Conservation (phyloP, 23 tunicate species). For the Ascidia mentula region DNA sequence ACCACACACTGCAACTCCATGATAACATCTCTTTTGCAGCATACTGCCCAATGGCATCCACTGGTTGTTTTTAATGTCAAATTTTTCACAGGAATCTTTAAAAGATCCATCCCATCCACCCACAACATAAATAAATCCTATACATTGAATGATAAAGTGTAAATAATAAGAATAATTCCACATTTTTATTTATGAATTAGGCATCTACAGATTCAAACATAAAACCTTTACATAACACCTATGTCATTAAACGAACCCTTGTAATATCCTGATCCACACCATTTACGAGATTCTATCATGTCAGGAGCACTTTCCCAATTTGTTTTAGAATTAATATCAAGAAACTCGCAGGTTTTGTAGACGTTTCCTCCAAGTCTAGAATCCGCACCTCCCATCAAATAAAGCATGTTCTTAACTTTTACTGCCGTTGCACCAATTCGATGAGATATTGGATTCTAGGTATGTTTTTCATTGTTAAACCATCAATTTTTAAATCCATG, state of each 20-base stretch:
- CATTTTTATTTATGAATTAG: constrained; percentile 51
- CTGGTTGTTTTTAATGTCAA: not conserved
- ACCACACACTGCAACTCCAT: not conserved
- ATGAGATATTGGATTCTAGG: too few species aligned
- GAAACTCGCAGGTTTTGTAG: not conserved
- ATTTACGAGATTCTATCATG: not conserved
- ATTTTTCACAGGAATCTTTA: not conserved
- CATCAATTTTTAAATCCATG: too few species aligned
- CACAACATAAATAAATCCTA: not conserved
- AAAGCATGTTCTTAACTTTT: too few species aligned
- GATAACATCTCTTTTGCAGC: not conserved
- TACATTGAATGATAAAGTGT: too few species aligned
- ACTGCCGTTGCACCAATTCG: too few species aligned
- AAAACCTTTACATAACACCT: too few species aligned
- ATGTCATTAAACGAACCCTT: too few species aligned
- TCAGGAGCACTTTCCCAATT: not conserved
- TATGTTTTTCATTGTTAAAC: too few species aligned
- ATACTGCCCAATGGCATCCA: not conserved
- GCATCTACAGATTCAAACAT: too few species aligned
- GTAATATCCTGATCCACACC: not conserved
- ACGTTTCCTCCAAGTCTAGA: not conserved
- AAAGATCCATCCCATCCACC: not conserved
- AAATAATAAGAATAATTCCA: too few species aligned
- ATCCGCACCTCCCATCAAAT: too few species aligned
- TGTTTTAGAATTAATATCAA: not conserved